Evolutionary conservation across 2,888 invertebrate species (phyloP).

Genomic region (Drosophila nr. perissopoda): DNA sequence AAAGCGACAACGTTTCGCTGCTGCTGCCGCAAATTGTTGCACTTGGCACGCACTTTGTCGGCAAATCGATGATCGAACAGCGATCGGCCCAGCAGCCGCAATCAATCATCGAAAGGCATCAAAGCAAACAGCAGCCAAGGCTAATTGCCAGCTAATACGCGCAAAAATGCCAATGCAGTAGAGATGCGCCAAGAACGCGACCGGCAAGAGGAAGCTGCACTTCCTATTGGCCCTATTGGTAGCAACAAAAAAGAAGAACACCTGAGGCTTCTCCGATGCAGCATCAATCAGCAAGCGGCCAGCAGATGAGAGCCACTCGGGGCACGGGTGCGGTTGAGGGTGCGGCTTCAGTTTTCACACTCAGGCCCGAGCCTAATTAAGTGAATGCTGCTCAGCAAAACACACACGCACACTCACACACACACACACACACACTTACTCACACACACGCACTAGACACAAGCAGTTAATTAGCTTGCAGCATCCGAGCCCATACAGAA

Average conservation of each 20-base stretch:
- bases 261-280: slow-evolving; percentile 45
- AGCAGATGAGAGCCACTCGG: not conserved
- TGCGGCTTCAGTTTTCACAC: slow-evolving; percentile 63
- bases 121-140: slow-evolving; percentile 33
- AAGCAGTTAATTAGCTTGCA: slow-evolving; percentile 55
- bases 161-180: slow-evolving; percentile 53
- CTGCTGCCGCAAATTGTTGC: slow-evolving; percentile 29
- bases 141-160: slow-evolving; percentile 69
- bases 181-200: slow-evolving; percentile 35
- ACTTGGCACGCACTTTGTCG: slow-evolving; percentile 57
- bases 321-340: slow-evolving; percentile 39
- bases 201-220: slow-evolving; percentile 68
- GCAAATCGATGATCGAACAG: slow-evolving; percentile 55
- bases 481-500: slow-evolving; percentile 52
- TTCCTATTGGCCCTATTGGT: slow-evolving; percentile 50
- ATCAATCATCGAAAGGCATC: slow-evolving; percentile 61
- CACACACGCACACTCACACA: slow-evolving; percentile 3
- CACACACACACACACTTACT: not conserved
- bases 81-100: slow-evolving; percentile 30
- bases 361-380: slow-evolving; percentile 61
- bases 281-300: slow-evolving; percentile 42
- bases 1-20: slow-evolving; percentile 52
- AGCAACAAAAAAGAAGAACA: slow-evolving; percentile 10
- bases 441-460: slow-evolving; percentile 13
- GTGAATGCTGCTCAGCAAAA: slow-evolving; percentile 23